Evolutionary conservation across 2,888 invertebrate genomes (phyloP).

Genomic region (Exocentrus adspersus): DNA sequence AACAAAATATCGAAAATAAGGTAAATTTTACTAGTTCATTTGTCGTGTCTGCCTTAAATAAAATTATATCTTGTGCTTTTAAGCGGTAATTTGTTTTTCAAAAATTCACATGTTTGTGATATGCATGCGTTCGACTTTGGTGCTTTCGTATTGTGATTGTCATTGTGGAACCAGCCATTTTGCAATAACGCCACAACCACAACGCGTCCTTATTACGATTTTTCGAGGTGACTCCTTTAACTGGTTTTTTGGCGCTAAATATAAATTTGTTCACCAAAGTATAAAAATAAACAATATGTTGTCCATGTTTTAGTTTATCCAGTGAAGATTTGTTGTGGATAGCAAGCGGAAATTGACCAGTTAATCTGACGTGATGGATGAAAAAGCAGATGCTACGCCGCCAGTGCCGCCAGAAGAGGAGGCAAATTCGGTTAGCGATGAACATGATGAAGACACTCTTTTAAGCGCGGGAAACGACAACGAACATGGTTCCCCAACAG

Average conservation of each 20-base stretch:
- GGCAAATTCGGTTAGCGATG: neutral
- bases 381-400: slow-evolving; percentile 32
- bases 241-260: slow-evolving; percentile 49
- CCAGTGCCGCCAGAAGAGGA: slow-evolving; percentile 9
- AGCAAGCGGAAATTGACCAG: no score
- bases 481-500: slow-evolving; percentile 2
- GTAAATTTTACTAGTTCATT: slow-evolving; percentile 46
- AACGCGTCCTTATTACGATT: slow-evolving; percentile 32
- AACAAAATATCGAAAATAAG: slow-evolving; percentile 46
- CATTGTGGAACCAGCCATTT: slow-evolving; percentile 53
- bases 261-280: slow-evolving; percentile 35
- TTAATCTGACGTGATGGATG: slow-evolving; percentile 35
- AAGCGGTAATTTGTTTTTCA: slow-evolving; percentile 41
- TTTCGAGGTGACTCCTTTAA: slow-evolving; percentile 36
- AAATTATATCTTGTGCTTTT: slow-evolving; percentile 22
- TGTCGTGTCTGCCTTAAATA: slow-evolving; percentile 30
- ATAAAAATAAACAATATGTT: slow-evolving; percentile 24
- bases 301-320: slow-evolving; percentile 14
- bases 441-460: neutral
- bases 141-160: no score
- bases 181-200: no score
- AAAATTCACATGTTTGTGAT: slow-evolving; percentile 42
- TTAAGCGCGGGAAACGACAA: slow-evolving; percentile 11
- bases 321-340: neutral
- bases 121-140: slow-evolving; percentile 45